phyloP scores from a whole-genome alignment of 1,140 invertebrate genomes.

The Trypoxylus dichotomus region DNA sequence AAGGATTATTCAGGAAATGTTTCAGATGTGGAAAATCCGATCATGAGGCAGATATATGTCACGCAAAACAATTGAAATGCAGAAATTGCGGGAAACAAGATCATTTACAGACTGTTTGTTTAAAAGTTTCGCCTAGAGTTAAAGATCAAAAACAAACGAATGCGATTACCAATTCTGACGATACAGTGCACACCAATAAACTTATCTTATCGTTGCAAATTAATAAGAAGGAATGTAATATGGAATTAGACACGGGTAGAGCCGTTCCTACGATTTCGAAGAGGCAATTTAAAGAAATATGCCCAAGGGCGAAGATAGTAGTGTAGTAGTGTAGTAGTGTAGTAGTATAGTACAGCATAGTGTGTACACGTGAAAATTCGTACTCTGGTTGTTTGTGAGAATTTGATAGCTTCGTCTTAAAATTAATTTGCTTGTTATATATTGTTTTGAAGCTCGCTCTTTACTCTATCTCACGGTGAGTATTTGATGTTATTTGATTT shows the following conservation, averaged over 20 bases:
- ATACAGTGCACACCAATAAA: neutral
- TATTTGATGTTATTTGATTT: too few species aligned
- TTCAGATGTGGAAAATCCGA: slow-evolving; percentile 26
- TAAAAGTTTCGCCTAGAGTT: neutral
- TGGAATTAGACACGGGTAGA: neutral
- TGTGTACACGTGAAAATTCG: too few species aligned
- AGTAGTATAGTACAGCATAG: too few species aligned
- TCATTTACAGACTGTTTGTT: slow-evolving; percentile 30
- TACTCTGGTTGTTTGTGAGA: too few species aligned
- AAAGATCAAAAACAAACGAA: slow-evolving; percentile 11
- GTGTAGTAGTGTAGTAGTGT: too few species aligned
- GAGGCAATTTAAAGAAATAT: neutral
- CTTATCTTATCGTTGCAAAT: too few species aligned
- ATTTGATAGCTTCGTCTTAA: too few species aligned
- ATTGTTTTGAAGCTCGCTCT: too few species aligned
- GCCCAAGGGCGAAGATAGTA: neutral
- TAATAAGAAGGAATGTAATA: neutral
- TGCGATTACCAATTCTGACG: neutral
- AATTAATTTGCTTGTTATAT: too few species aligned
- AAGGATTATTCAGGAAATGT: slow-evolving; percentile 7
- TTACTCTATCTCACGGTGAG: too few species aligned
- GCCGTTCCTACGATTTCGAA: neutral
- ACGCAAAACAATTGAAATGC: slow-evolving; percentile 26
- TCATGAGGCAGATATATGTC: slow-evolving; percentile 27
- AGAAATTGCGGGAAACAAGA: neutral